A percentile compares a stretch with the other conserved stretches of the same genome.
Conservation (phyloP, 2,113 vertebrate genomes). For the Mus spicilegus region DNA sequence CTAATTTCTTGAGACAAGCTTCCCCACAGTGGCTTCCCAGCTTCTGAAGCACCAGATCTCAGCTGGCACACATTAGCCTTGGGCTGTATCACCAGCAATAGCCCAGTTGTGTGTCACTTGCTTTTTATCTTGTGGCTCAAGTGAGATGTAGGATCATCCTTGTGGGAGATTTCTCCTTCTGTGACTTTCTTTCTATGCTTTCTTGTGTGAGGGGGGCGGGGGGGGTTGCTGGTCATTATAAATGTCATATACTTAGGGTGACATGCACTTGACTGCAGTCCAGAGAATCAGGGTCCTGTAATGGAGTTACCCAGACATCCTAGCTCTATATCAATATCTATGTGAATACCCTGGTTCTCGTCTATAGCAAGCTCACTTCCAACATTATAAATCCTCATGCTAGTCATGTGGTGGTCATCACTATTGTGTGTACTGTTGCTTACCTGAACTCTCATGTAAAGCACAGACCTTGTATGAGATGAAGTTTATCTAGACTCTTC, state of each 20-base stretch:
- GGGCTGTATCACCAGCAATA: accelerated
- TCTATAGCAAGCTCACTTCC: not conserved
- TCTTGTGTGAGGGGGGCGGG: not conserved
- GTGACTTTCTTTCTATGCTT: not conserved
- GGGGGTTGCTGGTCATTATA: not conserved
- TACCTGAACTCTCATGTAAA: not conserved
- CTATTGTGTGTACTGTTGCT: not conserved
- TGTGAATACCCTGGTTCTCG: not conserved
- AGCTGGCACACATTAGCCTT: accelerated
- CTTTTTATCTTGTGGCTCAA: not conserved
- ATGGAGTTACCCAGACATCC: not conserved
- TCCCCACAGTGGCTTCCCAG: not conserved
- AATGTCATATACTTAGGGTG: not conserved
- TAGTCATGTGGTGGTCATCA: not conserved
- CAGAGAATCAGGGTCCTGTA: not conserved
- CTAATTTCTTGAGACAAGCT: not conserved
- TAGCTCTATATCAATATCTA: not conserved
- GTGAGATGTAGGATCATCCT: not conserved
- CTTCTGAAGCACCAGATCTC: not conserved
- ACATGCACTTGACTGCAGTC: not conserved
- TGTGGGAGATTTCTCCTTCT: not conserved
- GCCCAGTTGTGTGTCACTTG: not conserved
- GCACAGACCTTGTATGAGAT: not conserved
- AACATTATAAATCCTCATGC: not conserved
- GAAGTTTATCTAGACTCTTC: not conserved